Base-by-base conservation (phyloP, 2,888 invertebrate species). In the Drosophila setosimentum region DNA sequence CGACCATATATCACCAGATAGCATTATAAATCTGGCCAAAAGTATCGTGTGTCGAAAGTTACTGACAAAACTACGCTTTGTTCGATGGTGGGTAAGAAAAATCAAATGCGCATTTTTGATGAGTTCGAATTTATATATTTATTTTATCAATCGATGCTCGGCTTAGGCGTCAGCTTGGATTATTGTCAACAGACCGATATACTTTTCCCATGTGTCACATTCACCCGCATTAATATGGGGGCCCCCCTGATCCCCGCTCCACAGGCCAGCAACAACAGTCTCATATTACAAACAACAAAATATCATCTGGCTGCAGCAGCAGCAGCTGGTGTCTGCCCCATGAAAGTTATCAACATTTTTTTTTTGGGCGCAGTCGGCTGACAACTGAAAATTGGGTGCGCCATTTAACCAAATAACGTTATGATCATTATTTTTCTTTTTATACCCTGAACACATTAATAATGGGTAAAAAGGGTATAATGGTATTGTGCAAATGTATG, bases 341-440 rank as follows among this genome's bases (percentile, higher is more conserved):
- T 69, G 74, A 77, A 80, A 88, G 77, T 73, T 80, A 88, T 85
- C 73, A 71, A 68, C 16, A 68, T 65, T 73, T 37, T 55, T 55
- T 49, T 49, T 29, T 60, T 71, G 78, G 83, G 81, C 67, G 73
- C 82, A 82, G 83, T 69, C 68, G 63, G 18, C 59, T 60, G 68
- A 69, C 71, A 80, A 77, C 51, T 60, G 67, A 54, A 68, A 82
- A 81, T 74, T 80, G 76, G 89, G 88, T 78, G 83, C 68, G 83
- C 58, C 81, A 57, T 58, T 32, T 57, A 33, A n/a, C n/a, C 66
- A 59, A 57, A 18, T 24, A 57, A 63, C 67, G 33, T 60, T 58
- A 50, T 55, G 63, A 60, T 57, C 49, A 40, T 55, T 57, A n/a
- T 35, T 32, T 24, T 30, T 24, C 21, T 8, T 6, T 21, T 21